Evolutionary conservation across 2,888 invertebrate genomes (phyloP), one percentile per base, ranked within the genome.

Genomic region (Podotricha telesiphe): DNA sequence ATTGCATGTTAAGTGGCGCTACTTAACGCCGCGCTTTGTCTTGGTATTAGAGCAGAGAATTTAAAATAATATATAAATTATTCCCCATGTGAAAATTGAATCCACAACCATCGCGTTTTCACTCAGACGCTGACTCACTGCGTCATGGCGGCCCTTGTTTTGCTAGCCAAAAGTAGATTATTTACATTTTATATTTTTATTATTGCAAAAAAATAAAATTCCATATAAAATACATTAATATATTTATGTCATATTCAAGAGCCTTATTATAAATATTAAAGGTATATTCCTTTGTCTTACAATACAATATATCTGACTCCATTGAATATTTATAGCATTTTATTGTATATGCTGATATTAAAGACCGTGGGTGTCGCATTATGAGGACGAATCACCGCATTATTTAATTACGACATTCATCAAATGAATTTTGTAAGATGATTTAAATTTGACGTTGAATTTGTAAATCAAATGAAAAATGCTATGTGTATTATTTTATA

Each of bases 361-460:
- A 61, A n/a, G 28, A 20, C 45, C 37, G 65, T 68, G 68, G 68
- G 68, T 68, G 65, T 68, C 71, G 55, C 65, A 69, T 67, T 71
- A 71, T 63, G 65, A 65, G 71, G 73, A 73, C 67, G 71, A 65
- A 73, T 69, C 65, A 62, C 56, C 56, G 42, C 42, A 65, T 73
- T 67, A 65, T 61, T 68, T 61, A 59, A 61, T 55, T 70, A 67
- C 42, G 34, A 50, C 13, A 59, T 59, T 62, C 62, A 67, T 50
- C 37, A 71, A 67, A 56, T 68, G 47, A 20, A 69, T 66, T 62
- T 70, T 70, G 69, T 70, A 65, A 59, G 65, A 56, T 28, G 45
- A 69, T 65, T 65, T 45, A 42, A 59, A 59, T 65, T 61, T 61
- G 61, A 53, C 67, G 28, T 40, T 59, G 59, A 28, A 28, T 15